Percentiles rank a stretch among this genome's conserved stretches.
These are phyloP conservation scores for Hapalemur alaotrensis DNA, from an alignment of 2,797 vertebrate genomes.

Conservation along the genomic window DNA sequence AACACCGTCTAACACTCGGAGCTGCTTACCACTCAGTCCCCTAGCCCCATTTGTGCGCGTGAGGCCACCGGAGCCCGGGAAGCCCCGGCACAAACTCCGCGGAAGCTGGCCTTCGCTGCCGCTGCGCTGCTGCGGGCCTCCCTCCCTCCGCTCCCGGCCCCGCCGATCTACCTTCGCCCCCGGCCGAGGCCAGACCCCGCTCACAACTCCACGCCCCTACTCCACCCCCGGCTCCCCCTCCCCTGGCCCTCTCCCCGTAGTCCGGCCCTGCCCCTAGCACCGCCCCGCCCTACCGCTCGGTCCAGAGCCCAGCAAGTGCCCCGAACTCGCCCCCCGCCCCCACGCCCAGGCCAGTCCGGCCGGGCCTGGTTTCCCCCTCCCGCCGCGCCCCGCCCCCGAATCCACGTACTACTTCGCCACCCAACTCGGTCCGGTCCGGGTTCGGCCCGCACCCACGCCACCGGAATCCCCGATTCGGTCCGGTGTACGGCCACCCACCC, in stretches of 20 bases:
- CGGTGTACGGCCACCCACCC: slow-evolving; percentile 69
- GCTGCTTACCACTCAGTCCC: slow-evolving; percentile 75
- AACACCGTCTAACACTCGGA: slow-evolving; percentile 71
- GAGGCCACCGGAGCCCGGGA: slow-evolving; percentile 59
- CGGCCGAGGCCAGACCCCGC: slow-evolving; percentile 77
- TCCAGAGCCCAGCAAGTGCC: slow-evolving; percentile 78
- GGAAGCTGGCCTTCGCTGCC: slow-evolving; percentile 77
- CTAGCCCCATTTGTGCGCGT: slow-evolving; percentile 70
- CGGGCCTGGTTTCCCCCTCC: slow-evolving; percentile 71
- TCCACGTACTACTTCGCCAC: slow-evolving; percentile 74
- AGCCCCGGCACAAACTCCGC: slow-evolving; percentile 73
- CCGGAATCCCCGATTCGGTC: slow-evolving; percentile 67
- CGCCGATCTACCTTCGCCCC: slow-evolving; percentile 78
- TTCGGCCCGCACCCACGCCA: slow-evolving; percentile 69
- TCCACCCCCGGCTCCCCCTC: slow-evolving; percentile 75
- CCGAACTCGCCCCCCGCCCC: slow-evolving; percentile 77
- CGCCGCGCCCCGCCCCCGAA: slow-evolving; percentile 75
- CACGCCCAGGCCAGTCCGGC: slow-evolving; percentile 70
- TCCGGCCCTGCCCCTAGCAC: slow-evolving; percentile 71
- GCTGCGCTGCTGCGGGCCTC: slow-evolving; percentile 74
- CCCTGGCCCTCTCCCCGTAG: slow-evolving; percentile 64
- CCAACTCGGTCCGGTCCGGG: slow-evolving; percentile 71
- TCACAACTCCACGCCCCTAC: slow-evolving; percentile 78
- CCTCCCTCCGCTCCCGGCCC: slow-evolving; percentile 72
- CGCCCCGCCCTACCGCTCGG: slow-evolving; percentile 76